Conservation (phyloP, 1,140 invertebrate genomes). For the Lepidotrigona ventralis region DNA sequence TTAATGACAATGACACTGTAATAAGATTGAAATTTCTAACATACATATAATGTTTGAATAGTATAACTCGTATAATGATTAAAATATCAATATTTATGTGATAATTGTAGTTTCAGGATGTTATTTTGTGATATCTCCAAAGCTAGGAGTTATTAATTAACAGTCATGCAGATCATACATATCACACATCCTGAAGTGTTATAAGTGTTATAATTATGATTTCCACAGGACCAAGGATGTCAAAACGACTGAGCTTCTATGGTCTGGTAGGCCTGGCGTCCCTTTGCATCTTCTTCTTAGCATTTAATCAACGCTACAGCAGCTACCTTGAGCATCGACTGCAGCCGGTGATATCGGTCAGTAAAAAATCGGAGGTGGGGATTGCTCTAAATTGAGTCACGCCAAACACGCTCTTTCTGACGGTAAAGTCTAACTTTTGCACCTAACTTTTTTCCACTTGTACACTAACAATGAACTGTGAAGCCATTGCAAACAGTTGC, state of each 20-base stretch:
- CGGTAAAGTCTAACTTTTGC: constrained; percentile 65
- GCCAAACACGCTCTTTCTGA: constrained; percentile 65
- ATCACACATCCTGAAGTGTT: neutral
- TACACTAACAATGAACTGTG: constrained; percentile 44
- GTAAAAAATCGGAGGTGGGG: constrained; percentile 66
- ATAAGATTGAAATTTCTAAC: too few species aligned
- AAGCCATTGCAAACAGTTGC: constrained; percentile 8
- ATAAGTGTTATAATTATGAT: neutral
- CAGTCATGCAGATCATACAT: neutral
- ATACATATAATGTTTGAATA: too few species aligned
- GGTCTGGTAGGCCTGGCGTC: constrained; percentile 75
- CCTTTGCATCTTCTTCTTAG: constrained; percentile 77
- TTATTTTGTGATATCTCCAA: neutral
- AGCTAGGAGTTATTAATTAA: neutral
- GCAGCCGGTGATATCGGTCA: constrained; percentile 76
- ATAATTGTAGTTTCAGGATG: too few species aligned
- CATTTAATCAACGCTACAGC: constrained; percentile 77
- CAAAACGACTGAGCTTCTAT: constrained; percentile 76
- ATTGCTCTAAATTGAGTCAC: constrained; percentile 66
- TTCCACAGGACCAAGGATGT: constrained; percentile 69
- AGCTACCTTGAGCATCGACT: constrained; percentile 76
- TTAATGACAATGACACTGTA: too few species aligned
- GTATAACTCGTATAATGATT: too few species aligned
- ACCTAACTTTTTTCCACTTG: constrained; percentile 58
- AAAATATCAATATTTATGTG: too few species aligned